A percentile compares a stretch with the other conserved stretches of the same genome.
phyloP scores from a whole-genome alignment of 2,888 invertebrate species.

The Caenorhabditis sp. region DNA sequence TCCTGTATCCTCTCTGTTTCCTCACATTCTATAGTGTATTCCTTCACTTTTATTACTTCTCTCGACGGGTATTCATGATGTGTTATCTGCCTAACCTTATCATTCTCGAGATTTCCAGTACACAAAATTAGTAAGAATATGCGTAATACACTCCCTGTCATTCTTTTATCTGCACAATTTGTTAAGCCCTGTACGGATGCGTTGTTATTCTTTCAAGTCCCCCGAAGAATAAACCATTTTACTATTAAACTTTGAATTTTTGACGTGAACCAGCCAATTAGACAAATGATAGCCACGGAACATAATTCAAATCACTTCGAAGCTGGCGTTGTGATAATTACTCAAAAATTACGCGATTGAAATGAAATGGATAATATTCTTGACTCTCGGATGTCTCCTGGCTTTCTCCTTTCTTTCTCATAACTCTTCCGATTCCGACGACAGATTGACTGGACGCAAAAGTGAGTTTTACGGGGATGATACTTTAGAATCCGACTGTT shows the following conservation, averaged over 20 bases:
- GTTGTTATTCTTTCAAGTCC: not conserved
- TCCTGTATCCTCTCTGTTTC: slow-evolving; percentile 3
- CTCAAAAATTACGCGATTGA: slow-evolving; percentile 2
- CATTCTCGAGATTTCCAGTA: slow-evolving; percentile 29
- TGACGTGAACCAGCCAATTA: too few relatives aligned
- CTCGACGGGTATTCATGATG: slow-evolving; percentile 34
- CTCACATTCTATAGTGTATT: not conserved
- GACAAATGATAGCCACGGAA: too few relatives aligned
- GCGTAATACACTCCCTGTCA: slow-evolving; percentile 5
- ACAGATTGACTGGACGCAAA: too few relatives aligned
- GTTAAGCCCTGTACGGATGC: not conserved
- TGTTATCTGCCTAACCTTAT: slow-evolving; percentile 9
- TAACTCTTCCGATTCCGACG: not conserved
- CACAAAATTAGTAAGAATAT: not conserved
- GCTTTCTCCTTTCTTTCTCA: not conserved
- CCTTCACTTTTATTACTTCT: slow-evolving; percentile 4
- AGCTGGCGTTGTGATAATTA: not conserved
- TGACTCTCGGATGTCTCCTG: not conserved
- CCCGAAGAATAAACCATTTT: not conserved
- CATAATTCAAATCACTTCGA: too few relatives aligned
- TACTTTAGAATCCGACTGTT: too few relatives aligned
- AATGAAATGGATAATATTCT: slow-evolving; percentile 14
- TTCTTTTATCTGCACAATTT: not conserved
- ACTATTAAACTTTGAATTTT: not conserved
- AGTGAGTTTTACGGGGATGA: too few relatives aligned